Base-by-base conservation (phyloP, 53 echinoderm and acorn worm species). In the Temnopleurus reevesii region DNA sequence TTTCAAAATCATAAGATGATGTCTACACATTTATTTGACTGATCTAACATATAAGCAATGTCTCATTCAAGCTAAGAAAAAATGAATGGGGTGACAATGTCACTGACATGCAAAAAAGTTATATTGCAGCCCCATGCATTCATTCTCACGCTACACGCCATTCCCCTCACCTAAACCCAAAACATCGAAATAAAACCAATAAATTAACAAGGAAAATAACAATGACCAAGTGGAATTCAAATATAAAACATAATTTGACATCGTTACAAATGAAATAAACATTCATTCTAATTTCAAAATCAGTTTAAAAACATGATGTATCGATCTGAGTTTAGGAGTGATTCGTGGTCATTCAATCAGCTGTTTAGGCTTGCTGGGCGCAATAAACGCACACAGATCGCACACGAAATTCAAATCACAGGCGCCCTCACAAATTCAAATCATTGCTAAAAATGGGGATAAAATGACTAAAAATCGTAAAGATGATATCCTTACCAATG, bases 401-500 rank as follows among this genome's bases (percentile, higher is more conserved):
- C 84, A 86, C 65, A 71, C 88, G 23, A 45, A 64, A 87, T 66
- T 45, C 88, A 87, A 45, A 44, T 25, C 71, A 53, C 45, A 71
- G 66, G 88, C 88, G 88, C 88, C 88, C 88, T 87, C 88, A 87
- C 71, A 30, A 87, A 49, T 66, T 44, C 15, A 87, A 87, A 66
- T 33, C 45, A 87, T 60, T 43, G 17, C 46, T 8, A 0, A 2
- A 31, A 49, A 13, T 19, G 15, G 8, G 8, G 2, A 44, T 12
- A 36, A 66, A 5, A 46, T 87, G 0, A 10, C 0, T 53, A 44
- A 53, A 38, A 71, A 44, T 44, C 53, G 27, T 7, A 9, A 35
- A 71, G 33, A 87, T 8, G 6, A 46, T 2, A 29, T 45, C 46
- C 88, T 87, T 71, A 87, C 88, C 66, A 5, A 12, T 66, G 19